Percentiles rank a stretch among this genome's conserved stretches.
phyloP scores from a whole-genome alignment of 2,797 vertebrate genomes.

The Sebastes jordani region DNA sequence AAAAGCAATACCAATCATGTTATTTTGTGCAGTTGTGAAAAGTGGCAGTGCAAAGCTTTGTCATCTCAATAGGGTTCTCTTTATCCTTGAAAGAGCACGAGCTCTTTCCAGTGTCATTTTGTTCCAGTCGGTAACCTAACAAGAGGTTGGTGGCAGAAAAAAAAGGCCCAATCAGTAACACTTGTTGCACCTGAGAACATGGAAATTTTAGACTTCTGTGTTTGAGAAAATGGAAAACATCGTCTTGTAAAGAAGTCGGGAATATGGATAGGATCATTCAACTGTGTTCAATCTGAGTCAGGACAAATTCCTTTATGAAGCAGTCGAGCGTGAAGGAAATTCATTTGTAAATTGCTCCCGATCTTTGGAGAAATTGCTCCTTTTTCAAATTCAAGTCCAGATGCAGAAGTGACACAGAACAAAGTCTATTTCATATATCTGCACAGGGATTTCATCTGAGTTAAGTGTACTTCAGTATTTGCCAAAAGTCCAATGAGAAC shows the following conservation, averaged over 20 bases:
- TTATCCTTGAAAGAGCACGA: slow-evolving; percentile 63
- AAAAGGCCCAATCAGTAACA: slow-evolving; percentile 80
- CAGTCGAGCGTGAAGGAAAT: slow-evolving; percentile 74
- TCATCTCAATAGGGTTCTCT: slow-evolving; percentile 49
- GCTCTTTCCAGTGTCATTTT: slow-evolving; percentile 66
- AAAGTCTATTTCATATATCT: slow-evolving; percentile 32
- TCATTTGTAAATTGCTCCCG: slow-evolving; percentile 81
- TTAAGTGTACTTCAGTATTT: slow-evolving; percentile 2
- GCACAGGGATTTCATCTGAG: slow-evolving; percentile 11
- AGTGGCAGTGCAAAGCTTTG: slow-evolving; percentile 37
- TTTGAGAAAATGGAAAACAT: slow-evolving; percentile 76
- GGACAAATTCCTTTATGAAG: slow-evolving; percentile 81
- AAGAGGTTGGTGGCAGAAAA: slow-evolving; percentile 69
- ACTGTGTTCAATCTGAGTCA: slow-evolving; percentile 83
- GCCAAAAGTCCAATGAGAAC: not conserved
- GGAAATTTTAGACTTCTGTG: slow-evolving; percentile 76
- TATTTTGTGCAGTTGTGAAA: slow-evolving; percentile 26
- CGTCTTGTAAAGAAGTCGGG: slow-evolving; percentile 73
- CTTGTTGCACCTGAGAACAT: slow-evolving; percentile 83
- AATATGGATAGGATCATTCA: slow-evolving; percentile 84
- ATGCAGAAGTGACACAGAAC: slow-evolving; percentile 47
- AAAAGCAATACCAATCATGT: slow-evolving; percentile 14
- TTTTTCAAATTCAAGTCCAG: slow-evolving; percentile 59
- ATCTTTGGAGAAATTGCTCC: slow-evolving; percentile 65
- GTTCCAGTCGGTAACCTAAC: slow-evolving; percentile 78